These are phyloP conservation scores for Zeuzera pyrina DNA, from an alignment of 2,888 invertebrate genomes.

Conservation along the genomic window DNA sequence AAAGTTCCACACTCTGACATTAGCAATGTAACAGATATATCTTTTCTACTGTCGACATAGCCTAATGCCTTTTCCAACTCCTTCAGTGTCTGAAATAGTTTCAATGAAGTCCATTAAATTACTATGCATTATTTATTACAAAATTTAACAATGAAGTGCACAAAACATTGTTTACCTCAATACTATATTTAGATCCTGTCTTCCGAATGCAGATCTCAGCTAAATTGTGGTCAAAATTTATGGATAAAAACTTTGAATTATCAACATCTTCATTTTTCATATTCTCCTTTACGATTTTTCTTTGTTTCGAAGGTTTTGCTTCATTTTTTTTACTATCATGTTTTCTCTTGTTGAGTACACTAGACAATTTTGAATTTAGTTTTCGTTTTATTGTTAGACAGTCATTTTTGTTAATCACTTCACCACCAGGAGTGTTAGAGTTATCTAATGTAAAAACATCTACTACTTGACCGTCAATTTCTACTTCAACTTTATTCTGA, in stretches of 20 bases:
- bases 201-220: constrained; percentile 50
- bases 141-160: too few species aligned
- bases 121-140: too few species aligned
- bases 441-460: constrained; percentile 31
- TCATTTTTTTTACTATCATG: constrained; percentile 42
- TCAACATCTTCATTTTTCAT: constrained; percentile 4
- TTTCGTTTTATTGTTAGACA: constrained; percentile 61
- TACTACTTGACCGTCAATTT: constrained; percentile 8
- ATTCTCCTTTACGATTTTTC: constrained; percentile 28
- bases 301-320: constrained; percentile 48
- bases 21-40: constrained; percentile 78
- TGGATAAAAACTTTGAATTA: constrained; percentile 36
- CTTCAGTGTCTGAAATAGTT: constrained; percentile 77
- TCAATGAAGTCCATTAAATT: too few species aligned
- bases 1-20: constrained; percentile 83
- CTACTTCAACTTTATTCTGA: constrained; percentile 12
- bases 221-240: constrained; percentile 43
- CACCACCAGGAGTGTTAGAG: constrained; percentile 21
- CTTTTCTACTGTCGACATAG: constrained; percentile 36
- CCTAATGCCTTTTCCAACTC: constrained; percentile 81
- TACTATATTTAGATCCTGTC: constrained; percentile 33
- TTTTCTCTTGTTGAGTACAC: constrained; percentile 61
- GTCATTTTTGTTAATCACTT: constrained; percentile 56
- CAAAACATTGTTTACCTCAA: constrained; percentile 34
- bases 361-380: constrained; percentile 54